Percentiles rank a stretch among this genome's conserved stretches.
Conservation (phyloP, 2,797 vertebrate species). For the Anguilla anguilla region DNA sequence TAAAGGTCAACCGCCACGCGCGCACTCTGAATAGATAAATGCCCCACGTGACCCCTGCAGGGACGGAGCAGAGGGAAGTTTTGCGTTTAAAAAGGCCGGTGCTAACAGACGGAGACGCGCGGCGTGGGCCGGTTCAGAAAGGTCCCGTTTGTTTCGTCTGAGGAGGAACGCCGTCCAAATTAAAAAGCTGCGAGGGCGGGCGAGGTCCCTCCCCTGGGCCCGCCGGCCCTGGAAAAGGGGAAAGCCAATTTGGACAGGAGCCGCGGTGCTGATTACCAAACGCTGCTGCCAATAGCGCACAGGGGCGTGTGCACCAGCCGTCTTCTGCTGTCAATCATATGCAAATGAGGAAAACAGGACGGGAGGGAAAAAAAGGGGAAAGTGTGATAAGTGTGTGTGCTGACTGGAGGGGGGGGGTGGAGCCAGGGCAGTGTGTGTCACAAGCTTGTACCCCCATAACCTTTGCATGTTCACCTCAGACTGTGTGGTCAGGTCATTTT, state of each 20-base stretch:
- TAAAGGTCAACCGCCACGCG: neutral
- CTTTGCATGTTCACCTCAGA: neutral
- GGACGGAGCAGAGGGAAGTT: neutral
- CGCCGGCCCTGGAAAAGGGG: neutral
- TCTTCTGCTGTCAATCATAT: neutral
- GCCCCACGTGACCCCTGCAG: neutral
- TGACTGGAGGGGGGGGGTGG: too few species aligned
- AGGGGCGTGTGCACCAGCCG: conserved; percentile 14
- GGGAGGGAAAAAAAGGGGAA: neutral
- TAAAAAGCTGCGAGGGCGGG: conserved; percentile 15
- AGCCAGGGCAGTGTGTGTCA: neutral
- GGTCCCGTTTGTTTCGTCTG: neutral
- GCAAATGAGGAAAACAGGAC: neutral
- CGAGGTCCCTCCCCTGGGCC: neutral
- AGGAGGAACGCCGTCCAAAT: conserved; percentile 15
- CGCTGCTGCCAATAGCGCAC: conserved; percentile 7
- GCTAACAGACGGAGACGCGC: too few species aligned
- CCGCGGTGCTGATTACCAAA: conserved; percentile 16
- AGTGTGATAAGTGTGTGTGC: neutral
- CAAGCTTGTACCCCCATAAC: neutral
- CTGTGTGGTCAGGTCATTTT: neutral
- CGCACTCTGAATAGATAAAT: neutral
- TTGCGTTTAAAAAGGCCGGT: neutral
- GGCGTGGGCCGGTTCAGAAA: neutral
- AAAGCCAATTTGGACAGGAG: conserved; percentile 3